Conservation (phyloP, 2,797 vertebrate genomes). For the Helarctos malayanus region DNA sequence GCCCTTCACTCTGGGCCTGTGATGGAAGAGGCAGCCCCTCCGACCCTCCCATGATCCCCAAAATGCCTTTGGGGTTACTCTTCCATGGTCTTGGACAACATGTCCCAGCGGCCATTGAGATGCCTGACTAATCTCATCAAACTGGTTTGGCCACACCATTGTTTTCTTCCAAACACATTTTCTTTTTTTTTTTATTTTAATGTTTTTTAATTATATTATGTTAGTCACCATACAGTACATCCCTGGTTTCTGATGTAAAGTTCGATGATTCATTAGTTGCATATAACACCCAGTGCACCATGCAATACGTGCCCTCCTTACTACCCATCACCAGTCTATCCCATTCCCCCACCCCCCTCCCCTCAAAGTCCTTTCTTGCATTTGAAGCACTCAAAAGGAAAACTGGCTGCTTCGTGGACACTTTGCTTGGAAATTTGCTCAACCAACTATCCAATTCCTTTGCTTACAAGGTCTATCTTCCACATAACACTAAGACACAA, state of each 20-base stretch:
- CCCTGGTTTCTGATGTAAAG: too few species aligned
- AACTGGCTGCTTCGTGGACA: background rate
- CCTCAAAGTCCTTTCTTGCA: too few species aligned
- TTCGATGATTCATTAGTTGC: too few species aligned
- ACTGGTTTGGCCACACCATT: background rate
- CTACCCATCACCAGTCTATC: too few species aligned
- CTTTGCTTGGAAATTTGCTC: background rate
- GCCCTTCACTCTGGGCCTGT: background rate
- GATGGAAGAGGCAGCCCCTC: background rate
- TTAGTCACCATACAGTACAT: too few species aligned
- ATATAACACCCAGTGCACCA: too few species aligned
- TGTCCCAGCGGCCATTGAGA: background rate
- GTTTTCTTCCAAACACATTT: background rate
- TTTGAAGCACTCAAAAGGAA: background rate
- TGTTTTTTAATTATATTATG: too few species aligned
- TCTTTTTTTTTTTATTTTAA: too few species aligned
- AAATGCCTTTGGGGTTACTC: background rate
- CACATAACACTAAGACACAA: background rate
- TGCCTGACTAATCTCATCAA: background rate
- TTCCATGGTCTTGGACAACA: background rate
- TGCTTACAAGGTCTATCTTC: background rate
- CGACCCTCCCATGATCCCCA: background rate
- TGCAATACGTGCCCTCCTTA: too few species aligned
- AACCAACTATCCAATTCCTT: background rate
- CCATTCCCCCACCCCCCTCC: too few species aligned